A percentile compares a stretch with the other conserved stretches of the same genome.
These are phyloP conservation scores for Melieria crassipennis DNA, from an alignment of 2,888 invertebrate species.

Conservation along the genomic window DNA sequence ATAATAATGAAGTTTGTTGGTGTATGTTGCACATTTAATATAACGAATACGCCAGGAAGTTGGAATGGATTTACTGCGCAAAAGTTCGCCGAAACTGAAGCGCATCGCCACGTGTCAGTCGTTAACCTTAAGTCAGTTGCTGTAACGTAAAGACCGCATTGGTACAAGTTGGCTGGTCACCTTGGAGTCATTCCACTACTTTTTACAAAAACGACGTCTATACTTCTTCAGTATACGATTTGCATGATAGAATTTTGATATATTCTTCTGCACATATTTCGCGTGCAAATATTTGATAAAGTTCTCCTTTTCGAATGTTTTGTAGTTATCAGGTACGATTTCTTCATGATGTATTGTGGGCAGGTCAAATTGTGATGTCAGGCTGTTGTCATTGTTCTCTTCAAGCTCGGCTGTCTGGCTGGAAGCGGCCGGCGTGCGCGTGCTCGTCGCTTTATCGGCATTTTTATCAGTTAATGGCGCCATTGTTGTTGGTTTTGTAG, in stretches of 20 bases:
- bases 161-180: neutral
- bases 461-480: neutral
- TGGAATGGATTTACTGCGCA: neutral
- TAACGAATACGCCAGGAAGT: too few relatives aligned
- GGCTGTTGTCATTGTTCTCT: constrained; percentile 18
- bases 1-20: too few relatives aligned
- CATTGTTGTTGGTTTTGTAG: constrained; percentile 32
- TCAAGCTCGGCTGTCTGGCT: neutral
- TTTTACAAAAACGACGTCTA: constrained; percentile 45
- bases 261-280: constrained; percentile 61
- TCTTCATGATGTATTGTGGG: constrained; percentile 63
- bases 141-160: too few relatives aligned
- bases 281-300: constrained; percentile 63
- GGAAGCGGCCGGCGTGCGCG: neutral
- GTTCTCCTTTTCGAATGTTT: constrained; percentile 54
- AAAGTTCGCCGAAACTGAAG: neutral
- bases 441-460: constrained; percentile 1
- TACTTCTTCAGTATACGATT: constrained; percentile 63
- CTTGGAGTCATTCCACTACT: neutral
- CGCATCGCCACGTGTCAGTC: neutral
- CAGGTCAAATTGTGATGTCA: constrained; percentile 45
- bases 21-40: too few relatives aligned
- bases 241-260: constrained; percentile 59
- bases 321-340: constrained; percentile 60
- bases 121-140: too few relatives aligned